Evolutionary conservation across 2,113 vertebrate species (phyloP), one percentile per base, ranked within the genome.

Genomic region (Coregonus clupeaformis): DNA sequence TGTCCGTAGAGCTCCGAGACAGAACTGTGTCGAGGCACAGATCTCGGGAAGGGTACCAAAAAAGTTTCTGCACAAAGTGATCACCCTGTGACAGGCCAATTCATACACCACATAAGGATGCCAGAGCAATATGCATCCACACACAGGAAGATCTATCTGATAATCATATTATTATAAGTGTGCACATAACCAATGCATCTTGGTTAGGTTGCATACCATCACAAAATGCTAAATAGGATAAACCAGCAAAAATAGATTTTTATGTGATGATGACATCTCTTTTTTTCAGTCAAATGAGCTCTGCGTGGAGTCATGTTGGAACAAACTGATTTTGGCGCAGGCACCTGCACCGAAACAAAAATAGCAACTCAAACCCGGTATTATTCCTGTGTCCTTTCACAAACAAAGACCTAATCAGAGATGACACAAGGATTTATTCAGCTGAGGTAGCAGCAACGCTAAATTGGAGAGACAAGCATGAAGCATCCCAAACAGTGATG

Each of bases 1-100:
- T n/a, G n/a, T n/a, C n/a, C n/a, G n/a, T n/a, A n/a, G n/a, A n/a
- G n/a, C n/a, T n/a, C n/a, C n/a, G n/a, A n/a, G n/a, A n/a, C n/a
- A n/a, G n/a, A n/a, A n/a, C n/a, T n/a, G n/a, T n/a, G n/a, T n/a
- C n/a, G n/a, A n/a, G n/a, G n/a, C n/a, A n/a, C n/a, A n/a, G n/a
- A n/a, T n/a, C n/a, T n/a, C n/a, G n/a, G n/a, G n/a, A n/a, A n/a
- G n/a, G n/a, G n/a, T n/a, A n/a, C n/a, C n/a, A n/a, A n/a, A n/a
- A n/a, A n/a, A n/a, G n/a, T n/a, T n/a, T 69, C 60, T 67, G 74
- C 49, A 68, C 65, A n/a, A 75, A 77, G 81, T 83, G 75, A 85
- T 86, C 79, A 77, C 20, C 69, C 80, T 80, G 83, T 30, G 82
- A 74, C 81, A 77, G 75, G 75, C 71, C 77, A 76, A 82, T 83